A percentile compares a stretch with the other conserved stretches of the same genome.
These are phyloP conservation scores for Zoanthus sociatus DNA, from an alignment of 92 coral and sea anemone species.

Conservation along the genomic window DNA sequence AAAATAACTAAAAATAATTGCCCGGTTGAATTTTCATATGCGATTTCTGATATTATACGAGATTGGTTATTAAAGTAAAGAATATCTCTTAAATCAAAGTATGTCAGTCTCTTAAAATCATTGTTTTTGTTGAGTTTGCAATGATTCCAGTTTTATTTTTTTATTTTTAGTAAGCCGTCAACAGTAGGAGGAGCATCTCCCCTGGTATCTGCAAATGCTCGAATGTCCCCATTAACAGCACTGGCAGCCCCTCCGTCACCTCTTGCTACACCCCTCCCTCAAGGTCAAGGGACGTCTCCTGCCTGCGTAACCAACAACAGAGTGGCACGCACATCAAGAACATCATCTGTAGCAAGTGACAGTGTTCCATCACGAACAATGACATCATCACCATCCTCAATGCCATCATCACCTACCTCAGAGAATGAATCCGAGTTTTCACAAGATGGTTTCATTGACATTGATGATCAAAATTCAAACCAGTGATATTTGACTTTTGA, in stretches of 20 bases:
- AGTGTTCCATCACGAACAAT: constrained; percentile 88
- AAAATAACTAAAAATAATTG: too few relatives aligned
- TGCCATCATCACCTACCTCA: constrained; percentile 95
- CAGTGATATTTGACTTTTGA: constrained; percentile 53
- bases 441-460: constrained; percentile 93
- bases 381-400: constrained; percentile 87
- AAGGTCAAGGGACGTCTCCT: constrained; percentile 73
- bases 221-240: constrained; percentile 82
- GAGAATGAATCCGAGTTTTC: constrained; percentile 90
- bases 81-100: too few relatives aligned
- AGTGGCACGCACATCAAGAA: constrained; percentile 82
- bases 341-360: constrained; percentile 93
- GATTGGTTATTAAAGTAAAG: too few relatives aligned
- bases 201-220: constrained; percentile 79
- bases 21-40: too few relatives aligned
- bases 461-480: constrained; percentile 80
- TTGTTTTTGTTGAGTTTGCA: too few relatives aligned
- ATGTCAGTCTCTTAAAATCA: too few relatives aligned
- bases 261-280: constrained; percentile 82
- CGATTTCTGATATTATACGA: too few relatives aligned
- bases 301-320: constrained; percentile 59
- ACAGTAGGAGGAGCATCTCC: constrained; percentile 63
- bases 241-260: constrained; percentile 90
- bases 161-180: constrained; percentile 24
- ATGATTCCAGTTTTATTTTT: background rate